Evolutionary conservation across 2,888 invertebrate species (phyloP).

Genomic region (Eumacrocentrus americanus): DNA sequence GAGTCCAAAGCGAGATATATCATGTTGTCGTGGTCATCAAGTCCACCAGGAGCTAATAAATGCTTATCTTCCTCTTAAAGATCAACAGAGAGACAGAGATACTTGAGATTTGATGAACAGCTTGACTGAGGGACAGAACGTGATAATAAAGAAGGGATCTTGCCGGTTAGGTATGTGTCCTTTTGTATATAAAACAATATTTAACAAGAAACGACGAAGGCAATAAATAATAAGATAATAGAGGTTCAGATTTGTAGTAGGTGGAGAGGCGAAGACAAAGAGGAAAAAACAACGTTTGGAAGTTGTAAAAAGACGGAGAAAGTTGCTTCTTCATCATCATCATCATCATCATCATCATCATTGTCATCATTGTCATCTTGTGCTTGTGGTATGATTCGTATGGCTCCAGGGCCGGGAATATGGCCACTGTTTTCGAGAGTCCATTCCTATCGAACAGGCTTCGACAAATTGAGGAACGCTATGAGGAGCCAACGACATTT

Average conservation of each 20-base stretch:
- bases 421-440: slow-evolving; percentile 71
- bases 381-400: slow-evolving; percentile 32
- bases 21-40: slow-evolving; percentile 6
- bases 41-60: background rate
- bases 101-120: slow-evolving; percentile 19
- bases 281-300: background rate
- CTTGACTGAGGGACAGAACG: slow-evolving; percentile 13
- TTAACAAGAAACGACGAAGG: background rate
- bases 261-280: background rate
- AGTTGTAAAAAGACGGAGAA: background rate
- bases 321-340: too few relatives aligned
- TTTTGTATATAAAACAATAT: background rate
- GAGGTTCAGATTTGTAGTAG: too few relatives aligned
- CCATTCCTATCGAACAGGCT: slow-evolving; percentile 69
- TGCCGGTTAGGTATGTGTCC: slow-evolving; percentile 2
- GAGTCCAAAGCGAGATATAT: background rate
- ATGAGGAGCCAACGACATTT: slow-evolving; percentile 67
- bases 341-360: too few relatives aligned
- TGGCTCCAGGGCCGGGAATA: slow-evolving; percentile 54
- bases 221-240: background rate
- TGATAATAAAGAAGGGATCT: background rate
- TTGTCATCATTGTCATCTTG: slow-evolving; percentile 3
- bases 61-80: background rate
- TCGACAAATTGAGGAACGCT: slow-evolving; percentile 67
- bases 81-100: background rate